Base-by-base conservation (phyloP, 1,140 invertebrate genomes). In the Eueides isabella region DNA sequence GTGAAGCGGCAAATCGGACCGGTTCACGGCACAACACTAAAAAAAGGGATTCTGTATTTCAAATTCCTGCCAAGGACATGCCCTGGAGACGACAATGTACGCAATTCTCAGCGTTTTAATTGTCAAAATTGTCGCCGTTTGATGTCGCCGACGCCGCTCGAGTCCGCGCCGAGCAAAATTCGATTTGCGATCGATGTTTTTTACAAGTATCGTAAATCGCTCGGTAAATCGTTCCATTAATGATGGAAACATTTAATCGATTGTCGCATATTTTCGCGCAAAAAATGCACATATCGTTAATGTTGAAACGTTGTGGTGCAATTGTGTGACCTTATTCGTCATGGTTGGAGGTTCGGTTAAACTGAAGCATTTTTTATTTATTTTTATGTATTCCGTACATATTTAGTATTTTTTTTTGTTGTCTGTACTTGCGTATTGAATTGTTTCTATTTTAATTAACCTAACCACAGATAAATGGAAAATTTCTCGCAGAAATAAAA, bases 11-110 rank as follows among this genome's bases (percentile, higher is more conserved):
- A 87, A 87, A 85, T 87, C 72, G 81, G 79, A 87, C 83, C 78
- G 82, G 82, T 84, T 80, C 48, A 9, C 62, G 64, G 48, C 61
- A 81, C 80, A n/a, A 23, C 62, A 67, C 31, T 67, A 81, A 84
- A 81, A 84, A 80, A 83, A 63, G 76, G 72, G 72, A 67, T 72
- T 80, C 67, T 79, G 76, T 67, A 79, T 76, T 80, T 83, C 76
- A 81, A 82, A 91, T 91, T 89, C 89, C 85, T 78, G 75, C 81
- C 89, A 91, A 91, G 89, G 89, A 87, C 89, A 89, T 82, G 72
- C 72, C 76, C 78, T 66, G 78, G 76, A 67, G 77, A 75, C 77
- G 77, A 81, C 86, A 82, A 85, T 84, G 86, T 80, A 75, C 74
- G 85, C 84, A 75, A 90, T 89, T 81, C 81, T 75, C 75, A 80